Conservation (phyloP, 2,113 vertebrate species). For the Cervus canadensis region DNA sequence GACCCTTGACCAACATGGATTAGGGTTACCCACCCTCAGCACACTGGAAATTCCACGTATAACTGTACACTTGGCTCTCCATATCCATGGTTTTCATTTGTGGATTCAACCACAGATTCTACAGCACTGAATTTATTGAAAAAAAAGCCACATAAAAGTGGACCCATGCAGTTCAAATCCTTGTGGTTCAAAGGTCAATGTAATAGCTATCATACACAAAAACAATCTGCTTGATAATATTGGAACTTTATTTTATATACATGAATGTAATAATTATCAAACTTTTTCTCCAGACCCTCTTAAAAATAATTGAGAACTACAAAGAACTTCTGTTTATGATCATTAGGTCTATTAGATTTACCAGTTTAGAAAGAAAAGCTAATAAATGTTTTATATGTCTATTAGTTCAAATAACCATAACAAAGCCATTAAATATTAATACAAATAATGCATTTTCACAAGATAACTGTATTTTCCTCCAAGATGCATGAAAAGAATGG, state of each 20-base stretch:
- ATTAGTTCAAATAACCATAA: not conserved
- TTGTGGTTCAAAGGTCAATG: not conserved
- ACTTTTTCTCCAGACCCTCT: not conserved
- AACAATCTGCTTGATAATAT: not conserved
- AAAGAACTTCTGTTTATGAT: not conserved
- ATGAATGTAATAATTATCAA: not conserved
- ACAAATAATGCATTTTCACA: not conserved
- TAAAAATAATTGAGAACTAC: not conserved
- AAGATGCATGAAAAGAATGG: not conserved
- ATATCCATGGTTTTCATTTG: not conserved
- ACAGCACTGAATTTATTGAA: not conserved
- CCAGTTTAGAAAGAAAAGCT: not conserved
- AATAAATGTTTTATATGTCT: not conserved
- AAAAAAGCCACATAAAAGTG: not conserved
- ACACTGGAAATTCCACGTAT: not conserved
- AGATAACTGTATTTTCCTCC: not conserved
- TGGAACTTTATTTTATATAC: not conserved
- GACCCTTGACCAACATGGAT: not conserved
- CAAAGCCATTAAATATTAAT: not conserved
- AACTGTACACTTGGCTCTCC: not conserved
- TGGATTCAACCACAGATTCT: not conserved
- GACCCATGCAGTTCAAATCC: not conserved
- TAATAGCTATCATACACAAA: not conserved
- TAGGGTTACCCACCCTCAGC: not conserved
- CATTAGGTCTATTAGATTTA: not conserved